Evolutionary conservation across 2,797 vertebrate genomes (phyloP), one percentile per base, ranked within the genome.

Genomic region (Pterois miles): DNA sequence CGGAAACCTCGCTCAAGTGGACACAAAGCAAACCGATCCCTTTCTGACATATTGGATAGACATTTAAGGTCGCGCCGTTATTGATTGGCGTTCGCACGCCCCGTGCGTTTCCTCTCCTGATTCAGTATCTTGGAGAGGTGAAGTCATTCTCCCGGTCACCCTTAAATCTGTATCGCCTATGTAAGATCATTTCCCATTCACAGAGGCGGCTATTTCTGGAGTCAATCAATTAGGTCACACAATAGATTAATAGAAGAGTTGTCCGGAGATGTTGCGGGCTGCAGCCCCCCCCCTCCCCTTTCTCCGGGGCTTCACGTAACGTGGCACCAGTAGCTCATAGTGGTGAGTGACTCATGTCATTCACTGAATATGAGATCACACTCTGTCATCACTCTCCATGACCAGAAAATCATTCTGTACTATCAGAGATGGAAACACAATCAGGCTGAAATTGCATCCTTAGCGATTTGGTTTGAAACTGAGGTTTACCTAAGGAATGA

Each of bases 91-190:
- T 69, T n/a, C n/a, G n/a, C n/a, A n/a, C n/a, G n/a, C n/a, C n/a
- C n/a, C n/a, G n/a, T n/a, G n/a, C n/a, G 33, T 13, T 53, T 69
- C 63, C 73, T 75, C 54, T 66, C 16, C 50, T 50, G 16, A 52
- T 65, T 73, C 33, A 33, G 23, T 70, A 46, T 74, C 43, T 70
- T 2, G 8, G 9, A 38, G 62, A 67, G 73, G 70, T 58, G 73
- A 65, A 78, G 43, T 43, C 20, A 82, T 82, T 88, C 76, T 69
- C 29, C 74, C 58, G 58, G 87, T 86, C 90, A 76, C 59, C 90
- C 92, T 93, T 92, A 92, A 93, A 84, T 86, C 65, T 66, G 43
- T 54, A n/a, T n/a, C n/a, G n/a, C n/a, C n/a, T n/a, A 71, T 82
- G 50, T 68, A 23, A 52, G 40, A 88, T 80, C 81, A 81, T 88